Evolutionary conservation across 2,113 vertebrate species (phyloP).

Genomic region (Hucho hucho): DNA sequence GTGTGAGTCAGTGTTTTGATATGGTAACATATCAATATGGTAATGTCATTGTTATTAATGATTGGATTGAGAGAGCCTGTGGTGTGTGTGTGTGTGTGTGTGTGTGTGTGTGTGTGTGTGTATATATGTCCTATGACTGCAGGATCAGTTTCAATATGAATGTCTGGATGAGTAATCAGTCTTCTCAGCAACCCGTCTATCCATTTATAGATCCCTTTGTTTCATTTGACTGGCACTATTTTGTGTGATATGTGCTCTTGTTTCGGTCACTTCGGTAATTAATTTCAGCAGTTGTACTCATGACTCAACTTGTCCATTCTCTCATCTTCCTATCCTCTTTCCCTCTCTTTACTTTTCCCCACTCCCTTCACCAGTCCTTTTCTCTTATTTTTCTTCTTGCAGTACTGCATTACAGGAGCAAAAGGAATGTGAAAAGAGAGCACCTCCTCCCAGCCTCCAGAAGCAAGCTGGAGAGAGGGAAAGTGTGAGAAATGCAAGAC

Average conservation of each 20-base stretch:
- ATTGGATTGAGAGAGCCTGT: neutral
- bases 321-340: constrained; percentile 36
- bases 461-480: constrained; percentile 55
- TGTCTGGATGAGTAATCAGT: neutral
- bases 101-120: too few species aligned
- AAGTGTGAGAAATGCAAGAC: constrained; percentile 61
- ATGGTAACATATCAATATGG: neutral
- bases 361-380: constrained; percentile 55
- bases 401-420: constrained; percentile 69
- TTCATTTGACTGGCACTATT: neutral
- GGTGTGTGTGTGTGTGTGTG: too few species aligned
- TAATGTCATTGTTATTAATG: neutral
- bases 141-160: neutral
- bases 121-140: neutral
- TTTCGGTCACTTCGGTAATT: constrained; percentile 1
- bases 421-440: constrained; percentile 56
- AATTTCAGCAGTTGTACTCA: constrained; percentile 15
- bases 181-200: neutral
- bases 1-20: neutral
- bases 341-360: constrained; percentile 14
- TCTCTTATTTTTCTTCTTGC: constrained; percentile 61
- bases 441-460: constrained; percentile 43
- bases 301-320: constrained; percentile 54
- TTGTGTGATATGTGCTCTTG: neutral
- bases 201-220: neutral